A percentile compares a stretch with the other conserved stretches of the same genome.
Evolutionary conservation across 2,797 vertebrate genomes (phyloP).

Genomic region (Clarias laeviceps): DNA sequence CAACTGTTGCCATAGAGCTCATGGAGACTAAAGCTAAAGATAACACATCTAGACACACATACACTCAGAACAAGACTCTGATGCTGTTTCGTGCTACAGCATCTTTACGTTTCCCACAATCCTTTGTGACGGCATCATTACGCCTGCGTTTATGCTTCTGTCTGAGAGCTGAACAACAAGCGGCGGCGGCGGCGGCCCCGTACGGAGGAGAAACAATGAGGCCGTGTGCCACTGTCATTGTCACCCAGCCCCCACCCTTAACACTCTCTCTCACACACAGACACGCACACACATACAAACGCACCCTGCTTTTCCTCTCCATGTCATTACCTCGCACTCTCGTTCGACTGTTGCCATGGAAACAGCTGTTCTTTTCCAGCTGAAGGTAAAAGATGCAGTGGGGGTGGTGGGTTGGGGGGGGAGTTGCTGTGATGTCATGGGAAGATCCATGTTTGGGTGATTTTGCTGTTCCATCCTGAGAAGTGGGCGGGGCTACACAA

Average conservation of each 20-base stretch:
- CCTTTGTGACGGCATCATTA: background rate
- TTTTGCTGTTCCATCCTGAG: background rate
- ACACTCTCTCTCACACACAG: constrained; percentile 15
- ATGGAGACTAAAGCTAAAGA: constrained; percentile 55
- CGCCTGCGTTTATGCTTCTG: background rate
- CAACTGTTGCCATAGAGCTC: constrained; percentile 65
- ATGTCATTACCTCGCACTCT: constrained; percentile 66
- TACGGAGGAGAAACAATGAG: constrained; percentile 35
- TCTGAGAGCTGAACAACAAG: constrained; percentile 1
- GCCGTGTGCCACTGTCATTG: constrained; percentile 13
- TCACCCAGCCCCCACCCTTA: constrained; percentile 22
- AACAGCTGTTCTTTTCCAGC: constrained; percentile 76
- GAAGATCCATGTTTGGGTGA: constrained; percentile 68
- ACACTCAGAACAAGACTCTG: background rate
- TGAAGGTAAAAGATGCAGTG: constrained; percentile 69
- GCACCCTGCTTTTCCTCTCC: constrained; percentile 52
- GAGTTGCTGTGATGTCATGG: constrained; percentile 74
- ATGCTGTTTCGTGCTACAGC: background rate
- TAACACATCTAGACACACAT: constrained; percentile 38
- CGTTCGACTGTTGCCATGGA: constrained; percentile 76
- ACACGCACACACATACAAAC: too few relatives aligned
- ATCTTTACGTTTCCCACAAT: constrained; percentile 1
- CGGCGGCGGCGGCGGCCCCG: constrained; percentile 9
- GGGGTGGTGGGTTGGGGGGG: constrained; percentile 41
- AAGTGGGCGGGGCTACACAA: background rate